Evolutionary conservation across 2,113 vertebrate genomes (phyloP), one percentile per base, ranked within the genome.

Genomic region (Trinectes maculatus): DNA sequence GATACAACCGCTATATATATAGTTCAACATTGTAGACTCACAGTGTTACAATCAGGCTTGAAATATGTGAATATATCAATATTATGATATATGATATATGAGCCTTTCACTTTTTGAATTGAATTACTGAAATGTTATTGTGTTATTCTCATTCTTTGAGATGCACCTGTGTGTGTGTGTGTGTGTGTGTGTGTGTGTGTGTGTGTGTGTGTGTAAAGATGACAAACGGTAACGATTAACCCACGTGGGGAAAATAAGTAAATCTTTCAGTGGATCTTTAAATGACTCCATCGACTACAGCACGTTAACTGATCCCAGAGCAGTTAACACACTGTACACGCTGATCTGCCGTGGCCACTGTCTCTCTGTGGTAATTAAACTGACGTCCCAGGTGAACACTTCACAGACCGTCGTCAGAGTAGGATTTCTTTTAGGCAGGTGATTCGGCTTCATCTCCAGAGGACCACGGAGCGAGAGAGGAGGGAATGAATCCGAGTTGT

Each of bases 141-240:
- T n/a, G n/a, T n/a, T n/a, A n/a, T n/a, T n/a, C n/a, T n/a, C n/a
- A n/a, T n/a, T n/a, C n/a, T n/a, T n/a, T n/a, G n/a, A n/a, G n/a
- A n/a, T n/a, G n/a, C n/a, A n/a, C n/a, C n/a, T n/a, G n/a, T n/a
- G n/a, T n/a, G n/a, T n/a, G n/a, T n/a, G n/a, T n/a, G n/a, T n/a
- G n/a, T n/a, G n/a, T n/a, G n/a, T n/a, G n/a, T n/a, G n/a, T n/a
- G n/a, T n/a, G n/a, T n/a, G n/a, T n/a, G n/a, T n/a, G n/a, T n/a
- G n/a, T n/a, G n/a, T n/a, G 67, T 74, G 49, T 61, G 51, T 66
- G 47, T 82, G 72, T 74, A 71, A 82, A 86, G 70, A 87, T 87
- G 87, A 90, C 85, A 85, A 88, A 91, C 85, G 71, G 80, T 88
- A 84, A 84, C 82, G 84, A 89, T 89, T 91, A 91, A 91, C 88